These are phyloP conservation scores for Lacerta bilineata DNA, from an alignment of 2,797 vertebrate species.

Conservation along the genomic window DNA sequence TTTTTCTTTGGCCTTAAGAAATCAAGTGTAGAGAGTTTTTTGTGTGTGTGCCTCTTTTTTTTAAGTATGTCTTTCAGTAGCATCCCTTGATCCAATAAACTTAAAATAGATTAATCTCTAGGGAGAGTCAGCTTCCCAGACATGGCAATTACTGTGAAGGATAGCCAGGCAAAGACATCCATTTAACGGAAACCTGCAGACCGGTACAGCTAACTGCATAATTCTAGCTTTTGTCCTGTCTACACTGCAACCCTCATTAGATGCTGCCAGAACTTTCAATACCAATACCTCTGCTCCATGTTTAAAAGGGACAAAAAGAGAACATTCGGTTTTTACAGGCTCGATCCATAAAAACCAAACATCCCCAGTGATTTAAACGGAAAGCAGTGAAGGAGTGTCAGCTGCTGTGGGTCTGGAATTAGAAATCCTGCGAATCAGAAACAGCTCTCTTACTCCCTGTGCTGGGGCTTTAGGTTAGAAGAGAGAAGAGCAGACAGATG, in stretches of 20 bases:
- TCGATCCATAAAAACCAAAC: conserved; percentile 36
- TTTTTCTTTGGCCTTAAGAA: conserved; percentile 71
- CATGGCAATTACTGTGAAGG: conserved; percentile 80
- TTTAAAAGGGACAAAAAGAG: conserved; percentile 28
- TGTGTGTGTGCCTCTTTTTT: background rate
- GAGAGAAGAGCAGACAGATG: background rate
- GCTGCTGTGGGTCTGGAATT: background rate
- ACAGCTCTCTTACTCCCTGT: background rate
- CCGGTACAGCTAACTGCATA: conserved; percentile 63
- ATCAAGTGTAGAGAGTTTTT: conserved; percentile 67
- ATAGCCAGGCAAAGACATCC: conserved; percentile 77
- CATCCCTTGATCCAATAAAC: conserved; percentile 78
- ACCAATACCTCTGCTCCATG: conserved; percentile 29
- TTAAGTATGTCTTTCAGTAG: conserved; percentile 73
- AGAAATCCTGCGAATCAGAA: background rate
- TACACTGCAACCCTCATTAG: conserved; percentile 40
- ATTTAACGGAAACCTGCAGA: conserved; percentile 76
- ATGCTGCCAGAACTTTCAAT: conserved; percentile 49
- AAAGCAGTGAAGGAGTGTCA: background rate
- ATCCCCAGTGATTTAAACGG: conserved; percentile 26
- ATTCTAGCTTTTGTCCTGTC: conserved; percentile 67
- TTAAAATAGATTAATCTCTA: conserved; percentile 82
- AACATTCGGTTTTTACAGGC: conserved; percentile 29
- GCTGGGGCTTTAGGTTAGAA: background rate
- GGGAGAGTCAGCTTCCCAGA: conserved; percentile 79